Base-by-base conservation (phyloP, 2,113 vertebrate genomes). In the Aleadryas rufinucha region DNA sequence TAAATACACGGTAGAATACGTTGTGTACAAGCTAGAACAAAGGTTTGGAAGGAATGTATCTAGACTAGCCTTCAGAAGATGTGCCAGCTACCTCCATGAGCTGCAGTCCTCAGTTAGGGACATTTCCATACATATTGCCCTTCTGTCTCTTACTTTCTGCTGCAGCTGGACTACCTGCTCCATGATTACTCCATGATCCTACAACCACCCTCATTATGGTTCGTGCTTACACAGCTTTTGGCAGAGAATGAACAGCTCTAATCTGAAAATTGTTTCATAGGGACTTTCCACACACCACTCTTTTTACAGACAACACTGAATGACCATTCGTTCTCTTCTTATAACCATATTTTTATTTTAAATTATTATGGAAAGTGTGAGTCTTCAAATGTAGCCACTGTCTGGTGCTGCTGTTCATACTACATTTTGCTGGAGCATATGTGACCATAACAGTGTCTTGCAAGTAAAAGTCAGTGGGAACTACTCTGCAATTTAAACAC, bases 181-280 rank as follows among this genome's bases (percentile, higher is more conserved):
- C 24, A 1, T 13, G 16, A 45, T 49, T 72, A 3, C 53, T 60
- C 75, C 27, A 6, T 20, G 65, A 78, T 86, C 68, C 76, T 63
- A 56, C 61, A 75, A 28, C 69, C 22, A 20, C 35, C 31, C 64
- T 83, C 64, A 60, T 90, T 77, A 91, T 2, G 3, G 84, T n/a
- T 77, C 68, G 23, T 56, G 72, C 77, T 94, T 71, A 78, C 35
- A 56, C 37, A 95, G 93, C 77, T 68, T 66, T 79, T 91, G 95
- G 89, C 89, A 94, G 53, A 65, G 71, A 80, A 90, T 2, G 11
- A 94, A 59, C 57, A 66, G 47, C 76, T 86, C 42, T 90, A 66
- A 90, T 81, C 86, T 93, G 93, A 76, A 81, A 88, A 78, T 84
- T 39, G 90, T 91, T 96, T 96, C 80, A 42, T 13, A 82, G 94